A percentile compares a stretch with the other conserved stretches of the same genome.
Evolutionary conservation across 2,888 invertebrate species (phyloP).

Genomic region (Troides helena): DNA sequence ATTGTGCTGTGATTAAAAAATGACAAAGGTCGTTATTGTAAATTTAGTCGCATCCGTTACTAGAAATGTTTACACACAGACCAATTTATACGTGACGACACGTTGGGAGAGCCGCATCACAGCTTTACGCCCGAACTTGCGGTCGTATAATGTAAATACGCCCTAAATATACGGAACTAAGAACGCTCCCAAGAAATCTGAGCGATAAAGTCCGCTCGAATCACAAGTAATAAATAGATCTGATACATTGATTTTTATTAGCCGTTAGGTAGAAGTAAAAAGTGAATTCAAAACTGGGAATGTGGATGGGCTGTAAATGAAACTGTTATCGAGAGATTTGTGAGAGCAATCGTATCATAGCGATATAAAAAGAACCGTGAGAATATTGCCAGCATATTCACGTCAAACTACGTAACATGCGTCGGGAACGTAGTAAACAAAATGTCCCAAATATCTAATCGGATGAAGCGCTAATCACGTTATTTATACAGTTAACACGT

Average conservation of each 20-base stretch:
- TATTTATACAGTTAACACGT: not conserved
- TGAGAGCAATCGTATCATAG: not conserved
- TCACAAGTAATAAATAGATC: conserved; percentile 43
- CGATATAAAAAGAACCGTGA: not conserved
- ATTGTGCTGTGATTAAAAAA: not conserved
- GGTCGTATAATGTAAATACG: conserved; percentile 36
- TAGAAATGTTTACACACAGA: conserved; percentile 44
- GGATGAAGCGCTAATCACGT: not conserved
- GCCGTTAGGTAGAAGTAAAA: conserved; percentile 37
- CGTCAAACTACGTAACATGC: conserved; percentile 1
- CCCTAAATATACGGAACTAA: conserved; percentile 35
- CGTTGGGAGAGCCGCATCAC: conserved; percentile 44
- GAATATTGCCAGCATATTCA: not conserved
- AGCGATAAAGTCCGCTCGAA: conserved; percentile 39
- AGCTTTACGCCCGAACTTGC: conserved; percentile 35
- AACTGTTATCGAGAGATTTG: conserved; percentile 8
- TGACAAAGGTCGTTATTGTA: conserved; percentile 7
- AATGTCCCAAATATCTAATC: not conserved
- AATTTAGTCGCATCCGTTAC: conserved; percentile 24
- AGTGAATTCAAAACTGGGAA: conserved; percentile 31
- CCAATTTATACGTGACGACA: conserved; percentile 53
- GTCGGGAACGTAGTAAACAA: conserved; percentile 13
- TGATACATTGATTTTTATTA: conserved; percentile 37
- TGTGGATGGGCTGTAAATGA: conserved; percentile 3
- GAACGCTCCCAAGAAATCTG: conserved; percentile 35